These are phyloP conservation scores for Aplysia californica DNA, from an alignment of 1,140 invertebrate species.

Conservation along the genomic window DNA sequence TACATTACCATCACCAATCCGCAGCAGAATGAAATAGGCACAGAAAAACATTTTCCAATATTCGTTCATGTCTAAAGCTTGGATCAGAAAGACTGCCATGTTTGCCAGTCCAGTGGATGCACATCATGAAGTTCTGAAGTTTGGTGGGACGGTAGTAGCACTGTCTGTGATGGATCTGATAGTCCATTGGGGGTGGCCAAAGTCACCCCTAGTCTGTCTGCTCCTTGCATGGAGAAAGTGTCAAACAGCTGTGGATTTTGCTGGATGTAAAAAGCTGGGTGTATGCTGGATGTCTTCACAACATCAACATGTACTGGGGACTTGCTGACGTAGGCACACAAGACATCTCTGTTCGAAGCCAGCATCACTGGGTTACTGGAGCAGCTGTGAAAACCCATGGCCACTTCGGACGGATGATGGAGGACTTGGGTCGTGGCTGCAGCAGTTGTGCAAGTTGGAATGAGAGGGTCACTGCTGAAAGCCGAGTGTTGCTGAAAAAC, in stretches of 20 bases:
- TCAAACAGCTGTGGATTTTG: background rate
- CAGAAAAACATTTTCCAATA: too few relatives aligned
- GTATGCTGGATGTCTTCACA: background rate
- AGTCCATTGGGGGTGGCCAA: background rate
- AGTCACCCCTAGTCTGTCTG: background rate
- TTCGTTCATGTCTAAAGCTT: too few relatives aligned
- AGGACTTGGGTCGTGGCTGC: too few relatives aligned
- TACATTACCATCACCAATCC: too few relatives aligned
- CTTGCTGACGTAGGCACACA: background rate
- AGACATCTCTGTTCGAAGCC: background rate
- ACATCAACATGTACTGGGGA: background rate
- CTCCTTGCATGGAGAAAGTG: background rate
- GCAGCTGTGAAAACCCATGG: background rate
- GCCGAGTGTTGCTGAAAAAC: too few relatives aligned
- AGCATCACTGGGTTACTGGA: background rate
- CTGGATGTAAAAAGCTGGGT: background rate
- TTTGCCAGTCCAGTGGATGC: slow-evolving; percentile 3
- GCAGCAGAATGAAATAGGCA: too few relatives aligned
- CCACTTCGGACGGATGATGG: background rate
- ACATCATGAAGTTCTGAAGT: background rate
- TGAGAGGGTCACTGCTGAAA: too few relatives aligned
- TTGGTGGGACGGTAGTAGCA: background rate
- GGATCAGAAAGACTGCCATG: slow-evolving; percentile 8
- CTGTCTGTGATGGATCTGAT: background rate
- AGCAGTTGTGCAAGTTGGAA: too few relatives aligned